Evolutionary conservation across 2,888 invertebrate genomes (phyloP).

Genomic region (Phalera bucephala): DNA sequence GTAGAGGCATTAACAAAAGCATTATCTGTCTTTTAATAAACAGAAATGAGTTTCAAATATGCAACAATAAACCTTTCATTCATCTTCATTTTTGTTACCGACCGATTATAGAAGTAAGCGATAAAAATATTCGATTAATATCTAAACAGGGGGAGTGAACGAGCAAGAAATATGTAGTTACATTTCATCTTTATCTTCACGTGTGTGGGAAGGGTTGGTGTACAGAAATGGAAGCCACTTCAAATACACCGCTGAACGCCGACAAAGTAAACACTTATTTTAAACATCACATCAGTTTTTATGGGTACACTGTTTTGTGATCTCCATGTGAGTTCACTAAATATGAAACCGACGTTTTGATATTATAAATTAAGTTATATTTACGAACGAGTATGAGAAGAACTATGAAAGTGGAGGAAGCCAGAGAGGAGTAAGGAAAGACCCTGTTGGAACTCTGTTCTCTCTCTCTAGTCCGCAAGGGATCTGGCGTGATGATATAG

Average conservation of each 20-base stretch:
- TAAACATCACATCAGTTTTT: conserved; percentile 58
- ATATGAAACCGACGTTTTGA: conserved; percentile 8
- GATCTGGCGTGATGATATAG: no score
- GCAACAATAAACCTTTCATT: conserved; percentile 1
- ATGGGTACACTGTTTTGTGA: conserved; percentile 62
- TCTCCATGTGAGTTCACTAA: conserved; percentile 17
- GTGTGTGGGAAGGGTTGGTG: conserved; percentile 69
- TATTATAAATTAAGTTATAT: not conserved
- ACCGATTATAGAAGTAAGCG: conserved; percentile 9
- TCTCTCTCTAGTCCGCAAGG: no score
- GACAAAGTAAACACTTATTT: conserved; percentile 73
- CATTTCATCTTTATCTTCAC: conserved; percentile 57
- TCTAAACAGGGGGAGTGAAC: conserved; percentile 32
- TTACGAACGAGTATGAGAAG: no score
- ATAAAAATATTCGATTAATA: conserved; percentile 28
- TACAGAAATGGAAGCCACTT: conserved; percentile 74
- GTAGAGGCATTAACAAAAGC: not conserved
- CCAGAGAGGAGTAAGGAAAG: no score
- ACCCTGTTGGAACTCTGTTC: no score
- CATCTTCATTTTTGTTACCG: conserved; percentile 2
- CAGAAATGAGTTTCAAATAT: not conserved
- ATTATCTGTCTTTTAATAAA: not conserved
- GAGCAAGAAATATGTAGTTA: conserved; percentile 29
- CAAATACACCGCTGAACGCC: conserved; percentile 61
- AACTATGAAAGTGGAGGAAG: no score